Base-by-base conservation (phyloP, 2,113 vertebrate genomes). In the Elachura formosa region DNA sequence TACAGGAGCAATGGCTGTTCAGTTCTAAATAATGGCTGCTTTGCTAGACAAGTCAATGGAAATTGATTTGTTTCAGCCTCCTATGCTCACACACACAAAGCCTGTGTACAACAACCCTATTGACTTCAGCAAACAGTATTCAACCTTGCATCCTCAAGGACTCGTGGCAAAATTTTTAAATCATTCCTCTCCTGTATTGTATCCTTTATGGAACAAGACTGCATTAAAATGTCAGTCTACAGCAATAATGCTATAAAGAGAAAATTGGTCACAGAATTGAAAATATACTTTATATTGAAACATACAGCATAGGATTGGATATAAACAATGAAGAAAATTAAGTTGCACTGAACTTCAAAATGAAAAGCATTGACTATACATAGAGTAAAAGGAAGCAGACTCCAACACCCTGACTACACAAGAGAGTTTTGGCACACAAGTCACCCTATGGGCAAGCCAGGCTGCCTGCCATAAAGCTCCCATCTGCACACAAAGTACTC, bases 21-120 rank as follows among this genome's bases (percentile, higher is more conserved):
- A 94, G 94, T 96, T 96, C 97, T 97, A 98, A 98, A 97, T 98
- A 98, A 98, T 96, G 94, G 93, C 86, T 98, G 92, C 95, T 97
- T 97, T 96, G 91, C 97, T 89, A 89, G 95, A 97, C 97, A 94
- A 97, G 97, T 98, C 98, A 98, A 98, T 98, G 97, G 97, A 98
- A 98, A 98, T 98, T 98, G 98, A 98, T 98, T 98, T 98, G 97
- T 97, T 98, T 97, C 96, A 97, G 97, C 96, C 51, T 92, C 93
- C 96, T 91, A 72, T 96, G 89, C 96, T 96, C 91, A 25, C 91
- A 94, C 94, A 97, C 95, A 97, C 95, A 98, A 98, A 97, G 96
- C 96, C 96, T 87, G 67, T 79, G 87, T 97, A 95, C 97, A 97
- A 95, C 96, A 96, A 94, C 87, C 93, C 93, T 97, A 98, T 97